Percentiles rank a stretch among this genome's conserved stretches.
phyloP scores from a whole-genome alignment of 2,113 vertebrate species.

The Dunckerocampus dactyliophorus region DNA sequence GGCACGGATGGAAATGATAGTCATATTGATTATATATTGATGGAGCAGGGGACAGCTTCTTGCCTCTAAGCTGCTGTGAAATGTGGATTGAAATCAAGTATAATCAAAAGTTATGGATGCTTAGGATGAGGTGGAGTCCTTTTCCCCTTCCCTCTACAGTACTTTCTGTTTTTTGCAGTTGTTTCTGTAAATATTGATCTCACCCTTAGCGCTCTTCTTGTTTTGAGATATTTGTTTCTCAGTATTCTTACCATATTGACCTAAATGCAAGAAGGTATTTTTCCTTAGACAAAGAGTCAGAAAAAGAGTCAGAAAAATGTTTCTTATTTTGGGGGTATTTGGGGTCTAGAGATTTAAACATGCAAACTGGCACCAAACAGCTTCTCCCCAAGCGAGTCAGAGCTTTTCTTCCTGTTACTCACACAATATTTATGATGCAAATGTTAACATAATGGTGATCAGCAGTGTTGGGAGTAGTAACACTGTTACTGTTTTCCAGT shows the following conservation, averaged over 20 bases:
- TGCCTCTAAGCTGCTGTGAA: slow-evolving; percentile 59
- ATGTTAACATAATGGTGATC: too few species aligned
- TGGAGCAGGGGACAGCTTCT: slow-evolving; percentile 56
- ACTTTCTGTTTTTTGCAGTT: slow-evolving; percentile 48
- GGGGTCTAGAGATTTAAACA: too few species aligned
- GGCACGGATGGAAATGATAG: slow-evolving; percentile 43
- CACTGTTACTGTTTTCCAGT: too few species aligned
- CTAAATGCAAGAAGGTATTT: neutral
- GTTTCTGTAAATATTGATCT: slow-evolving; percentile 72
- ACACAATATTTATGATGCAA: too few species aligned
- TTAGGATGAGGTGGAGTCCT: slow-evolving; percentile 43
- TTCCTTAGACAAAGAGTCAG: too few species aligned
- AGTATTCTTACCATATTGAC: slow-evolving; percentile 44
- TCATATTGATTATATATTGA: slow-evolving; percentile 49
- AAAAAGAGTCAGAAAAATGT: too few species aligned
- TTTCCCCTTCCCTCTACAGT: slow-evolving; percentile 63
- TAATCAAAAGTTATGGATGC: slow-evolving; percentile 54
- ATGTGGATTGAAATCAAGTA: slow-evolving; percentile 62
- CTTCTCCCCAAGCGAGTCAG: too few species aligned
- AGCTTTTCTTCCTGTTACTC: too few species aligned
- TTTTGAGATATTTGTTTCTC: slow-evolving; percentile 63
- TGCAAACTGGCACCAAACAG: too few species aligned
- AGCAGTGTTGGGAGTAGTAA: too few species aligned
- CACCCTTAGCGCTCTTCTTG: slow-evolving; percentile 54
- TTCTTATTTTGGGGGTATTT: too few species aligned